A percentile compares a stretch with the other conserved stretches of the same genome.
phyloP scores from a whole-genome alignment of 2,113 vertebrate species.

The Riparia riparia region DNA sequence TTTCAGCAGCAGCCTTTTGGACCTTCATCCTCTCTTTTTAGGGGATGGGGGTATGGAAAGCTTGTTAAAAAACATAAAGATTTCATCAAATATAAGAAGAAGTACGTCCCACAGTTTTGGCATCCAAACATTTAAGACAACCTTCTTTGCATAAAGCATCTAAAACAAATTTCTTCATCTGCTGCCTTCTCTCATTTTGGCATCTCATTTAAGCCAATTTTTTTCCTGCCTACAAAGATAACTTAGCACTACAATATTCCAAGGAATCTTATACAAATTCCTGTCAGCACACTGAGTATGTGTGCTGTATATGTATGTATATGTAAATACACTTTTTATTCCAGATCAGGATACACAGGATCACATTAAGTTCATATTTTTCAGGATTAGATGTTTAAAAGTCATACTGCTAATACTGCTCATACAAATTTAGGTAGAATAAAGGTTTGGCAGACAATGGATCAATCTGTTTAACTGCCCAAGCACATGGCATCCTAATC shows the following conservation, averaged over 20 bases:
- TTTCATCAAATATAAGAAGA: neutral
- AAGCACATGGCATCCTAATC: neutral
- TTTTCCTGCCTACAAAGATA: neutral
- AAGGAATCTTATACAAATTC: neutral
- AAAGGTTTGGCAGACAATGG: neutral
- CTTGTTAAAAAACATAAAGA: neutral
- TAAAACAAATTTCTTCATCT: neutral
- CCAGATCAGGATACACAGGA: neutral
- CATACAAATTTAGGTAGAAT: neutral
- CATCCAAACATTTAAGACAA: neutral
- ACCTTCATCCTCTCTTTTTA: neutral
- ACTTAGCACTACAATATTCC: neutral
- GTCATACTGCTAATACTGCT: neutral
- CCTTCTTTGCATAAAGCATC: neutral
- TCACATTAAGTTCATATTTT: neutral
- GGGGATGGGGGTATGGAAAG: rapidly evolving
- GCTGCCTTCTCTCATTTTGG: neutral
- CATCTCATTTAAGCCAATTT: neutral
- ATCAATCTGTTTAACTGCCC: neutral
- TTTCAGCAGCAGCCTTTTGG: neutral
- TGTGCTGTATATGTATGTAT: too few relatives aligned
- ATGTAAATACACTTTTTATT: neutral
- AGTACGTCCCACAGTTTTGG: neutral
- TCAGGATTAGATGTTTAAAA: neutral
- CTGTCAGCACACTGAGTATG: neutral